Evolutionary conservation across 2,888 invertebrate genomes (phyloP), one percentile per base, ranked within the genome.

Genomic region (Cephalotes varians): DNA sequence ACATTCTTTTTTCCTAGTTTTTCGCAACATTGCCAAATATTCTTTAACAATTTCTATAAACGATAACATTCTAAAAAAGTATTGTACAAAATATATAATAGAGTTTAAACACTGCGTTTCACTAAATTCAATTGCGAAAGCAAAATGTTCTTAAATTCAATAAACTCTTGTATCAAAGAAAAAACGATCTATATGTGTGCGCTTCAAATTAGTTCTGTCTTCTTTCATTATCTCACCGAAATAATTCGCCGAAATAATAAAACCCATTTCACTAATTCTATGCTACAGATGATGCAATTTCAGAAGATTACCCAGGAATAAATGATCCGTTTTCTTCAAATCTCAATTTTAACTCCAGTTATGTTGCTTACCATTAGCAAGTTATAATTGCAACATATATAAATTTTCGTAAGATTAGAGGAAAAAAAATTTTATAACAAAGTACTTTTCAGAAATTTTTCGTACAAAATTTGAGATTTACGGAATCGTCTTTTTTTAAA

Each of bases 141-240:
- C n/a, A n/a, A 64, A 51, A 37, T 37, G 4, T 34, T 47, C 10
- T 12, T 7, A 47, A 64, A 76, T 65, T 65, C 2, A 7, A 25
- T 49, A 62, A n/a, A 49, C 34, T 64, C 47, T 64, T 49, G 37
- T 49, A 25, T 73, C 31, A 34, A 34, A 34, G 15, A 37, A 25
- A 15, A 74, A 49, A 60, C 15, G 1, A 12, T 51, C 31, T 74
- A 9, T 72, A 44, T n/a, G 0, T 64, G 25, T 28, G 2, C 9
- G 15, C 2, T 64, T 18, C 4, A 25, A 60, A 74, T 64, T 76
- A 65, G n/a, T 65, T 76, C 25, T 28, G 49, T 64, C 37, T 25
- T 7, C 12, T 34, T 37, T 37, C 9, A 64, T 44, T 37, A 64
- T 56, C 49, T 12, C 6, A 12, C 7, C 37, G 25, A 49, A 49